phyloP scores from a whole-genome alignment of 1,140 invertebrate genomes.

The Drosophila carrolli region DNA sequence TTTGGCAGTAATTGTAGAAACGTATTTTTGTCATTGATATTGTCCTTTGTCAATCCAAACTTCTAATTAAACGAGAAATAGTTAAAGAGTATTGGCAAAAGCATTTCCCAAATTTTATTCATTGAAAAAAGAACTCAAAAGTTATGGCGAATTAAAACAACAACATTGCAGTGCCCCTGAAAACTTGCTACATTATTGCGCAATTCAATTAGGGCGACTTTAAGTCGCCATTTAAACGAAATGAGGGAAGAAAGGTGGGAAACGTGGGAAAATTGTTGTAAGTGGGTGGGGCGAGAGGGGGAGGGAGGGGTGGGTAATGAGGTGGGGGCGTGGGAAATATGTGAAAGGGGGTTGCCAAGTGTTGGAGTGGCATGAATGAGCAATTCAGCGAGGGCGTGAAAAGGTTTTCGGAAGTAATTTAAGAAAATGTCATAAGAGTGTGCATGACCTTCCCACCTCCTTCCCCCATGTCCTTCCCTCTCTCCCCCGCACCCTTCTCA shows the following conservation, averaged over 20 bases:
- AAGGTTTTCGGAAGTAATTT: constrained; percentile 44
- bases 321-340: not conserved
- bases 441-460: constrained; percentile 34
- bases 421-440: constrained; percentile 46
- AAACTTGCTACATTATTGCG: constrained; percentile 33
- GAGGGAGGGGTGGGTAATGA: not conserved
- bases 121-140: not conserved
- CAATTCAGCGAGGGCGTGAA: constrained; percentile 41
- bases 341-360: not conserved
- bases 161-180: constrained; percentile 1
- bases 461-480: not conserved
- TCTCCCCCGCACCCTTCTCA: not conserved
- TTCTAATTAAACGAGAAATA: too few relatives aligned
- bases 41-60: too few relatives aligned
- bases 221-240: constrained; percentile 28
- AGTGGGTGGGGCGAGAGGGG: too few relatives aligned
- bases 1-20: too few relatives aligned
- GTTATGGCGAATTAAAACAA: not conserved
- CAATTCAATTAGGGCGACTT: constrained; percentile 43
- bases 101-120: constrained; percentile 4
- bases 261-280: constrained; percentile 3
- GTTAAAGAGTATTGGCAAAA: not conserved
- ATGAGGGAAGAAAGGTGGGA: constrained; percentile 9
- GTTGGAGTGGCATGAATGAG: constrained; percentile 29
- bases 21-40: too few relatives aligned